Percentiles rank a stretch among this genome's conserved stretches.
Conservation (phyloP, 2,888 invertebrate genomes). For the Colletes collaris region DNA sequence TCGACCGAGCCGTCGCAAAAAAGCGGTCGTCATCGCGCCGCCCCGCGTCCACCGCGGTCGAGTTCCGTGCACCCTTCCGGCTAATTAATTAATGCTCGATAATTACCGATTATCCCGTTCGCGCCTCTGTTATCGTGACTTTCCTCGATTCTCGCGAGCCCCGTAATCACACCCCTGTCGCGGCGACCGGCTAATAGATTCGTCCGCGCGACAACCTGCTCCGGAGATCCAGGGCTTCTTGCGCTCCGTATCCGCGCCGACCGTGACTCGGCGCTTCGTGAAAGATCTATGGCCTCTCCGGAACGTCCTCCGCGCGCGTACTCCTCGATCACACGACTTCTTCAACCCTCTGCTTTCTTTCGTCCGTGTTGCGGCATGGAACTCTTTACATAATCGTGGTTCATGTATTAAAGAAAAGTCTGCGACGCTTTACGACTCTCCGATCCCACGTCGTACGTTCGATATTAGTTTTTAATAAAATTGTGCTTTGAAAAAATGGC, state of each 20-base stretch:
- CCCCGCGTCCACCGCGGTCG: background rate
- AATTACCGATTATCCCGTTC: slow-evolving; percentile 66
- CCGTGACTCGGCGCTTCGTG: background rate
- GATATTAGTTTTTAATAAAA: too few species aligned
- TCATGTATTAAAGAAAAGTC: too few species aligned
- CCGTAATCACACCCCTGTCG: slow-evolving; percentile 45
- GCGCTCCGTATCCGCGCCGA: background rate
- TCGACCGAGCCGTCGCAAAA: slow-evolving; percentile 46
- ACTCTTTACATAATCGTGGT: too few species aligned
- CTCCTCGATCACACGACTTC: too few species aligned
- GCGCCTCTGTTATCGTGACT: slow-evolving; percentile 55
- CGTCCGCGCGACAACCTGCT: slow-evolving; percentile 8
- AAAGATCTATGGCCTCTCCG: background rate
- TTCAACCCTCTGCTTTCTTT: too few species aligned
- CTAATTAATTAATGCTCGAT: slow-evolving; percentile 68
- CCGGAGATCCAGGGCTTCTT: background rate
- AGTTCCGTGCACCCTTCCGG: slow-evolving; percentile 35
- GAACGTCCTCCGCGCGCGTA: too few species aligned
- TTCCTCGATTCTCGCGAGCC: slow-evolving; percentile 48
- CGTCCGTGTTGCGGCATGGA: too few species aligned
- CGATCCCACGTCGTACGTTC: too few species aligned
- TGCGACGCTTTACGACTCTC: too few species aligned
- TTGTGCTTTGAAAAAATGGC: too few species aligned
- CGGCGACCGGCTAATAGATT: slow-evolving; percentile 38
- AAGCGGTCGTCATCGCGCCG: slow-evolving; percentile 57